phyloP scores from a whole-genome alignment of 2,888 invertebrate genomes.

The Acholoe squamosa region DNA sequence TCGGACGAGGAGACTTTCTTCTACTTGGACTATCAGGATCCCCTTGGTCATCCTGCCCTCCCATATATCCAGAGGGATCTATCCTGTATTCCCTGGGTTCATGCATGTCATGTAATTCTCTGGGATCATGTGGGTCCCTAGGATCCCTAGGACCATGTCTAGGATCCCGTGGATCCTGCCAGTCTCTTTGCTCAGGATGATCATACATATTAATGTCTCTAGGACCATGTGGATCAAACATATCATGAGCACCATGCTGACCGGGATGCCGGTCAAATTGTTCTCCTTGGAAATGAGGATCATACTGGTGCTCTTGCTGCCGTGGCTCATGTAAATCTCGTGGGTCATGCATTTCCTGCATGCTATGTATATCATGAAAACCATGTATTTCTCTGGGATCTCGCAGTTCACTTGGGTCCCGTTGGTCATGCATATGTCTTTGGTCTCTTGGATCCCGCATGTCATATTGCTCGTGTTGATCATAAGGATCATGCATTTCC shows the following conservation, averaged over 20 bases:
- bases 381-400: conserved; percentile 45
- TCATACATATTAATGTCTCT: background rate
- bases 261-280: conserved; percentile 30
- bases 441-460: conserved; percentile 59
- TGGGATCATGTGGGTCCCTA: background rate
- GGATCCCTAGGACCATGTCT: conserved; percentile 7
- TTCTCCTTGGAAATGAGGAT: conserved; percentile 14
- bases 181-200: conserved; percentile 1
- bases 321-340: conserved; percentile 30
- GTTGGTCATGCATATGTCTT: background rate
- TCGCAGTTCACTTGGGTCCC: background rate
- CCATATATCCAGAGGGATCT: conserved; percentile 29
- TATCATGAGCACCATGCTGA: background rate
- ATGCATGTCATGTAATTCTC: conserved; percentile 46
- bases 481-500: conserved; percentile 45
- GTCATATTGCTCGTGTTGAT: conserved; percentile 46
- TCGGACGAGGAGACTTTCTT: conserved; percentile 72
- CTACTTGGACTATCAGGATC: conserved; percentile 49
- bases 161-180: conserved; percentile 26
- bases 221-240: background rate
- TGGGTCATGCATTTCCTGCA: conserved; percentile 34
- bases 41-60: background rate
- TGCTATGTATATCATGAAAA: background rate
- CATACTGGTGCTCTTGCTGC: conserved; percentile 33
- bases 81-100: conserved; percentile 38